Evolutionary conservation across 2,888 invertebrate species (phyloP), one percentile per base, ranked within the genome.

Genomic region (Melanophora roralis): DNA sequence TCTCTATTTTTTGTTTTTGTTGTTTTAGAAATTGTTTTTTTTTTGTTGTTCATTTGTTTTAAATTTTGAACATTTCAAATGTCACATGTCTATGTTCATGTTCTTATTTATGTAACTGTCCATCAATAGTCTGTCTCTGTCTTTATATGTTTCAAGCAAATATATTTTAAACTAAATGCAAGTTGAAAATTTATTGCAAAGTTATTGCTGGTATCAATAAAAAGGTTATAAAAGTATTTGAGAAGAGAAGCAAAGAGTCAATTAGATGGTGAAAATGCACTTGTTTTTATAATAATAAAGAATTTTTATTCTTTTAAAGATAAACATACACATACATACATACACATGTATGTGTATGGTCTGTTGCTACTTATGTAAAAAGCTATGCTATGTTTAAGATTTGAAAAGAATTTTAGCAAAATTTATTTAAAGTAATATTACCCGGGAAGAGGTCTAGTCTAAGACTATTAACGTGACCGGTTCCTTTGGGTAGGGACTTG

Each of bases 31-130:
- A 62, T 72, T 21, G 43, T 53, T 21, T 53, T 64, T 34, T 53
- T 53, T 71, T 53, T 53, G 53, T 27, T 72, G 45, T 64, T 72
- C 62, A 62, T 27, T 55, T 62, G 45, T 72, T 79, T 69, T 65
- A 57, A 78, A 59, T 69, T 79, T 79, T 80, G 69, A 72, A 75
- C 75, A 68, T 80, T 80, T 72, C 62, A 80, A 80, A 72, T 76
- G 79, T 80, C 79, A 80, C 67, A 80, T 76, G 79, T 80, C 79
- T 76, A 72, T 76, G 75, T 68, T 67, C 67, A 74, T 74, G 75
- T 80, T 76, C 75, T 72, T 80, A 80, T 80, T 80, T 80, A 76
- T 80, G 76, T 76, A 76, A 80, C 67, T 80, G 79, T 80, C 79
- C 79, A 72, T 76, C 79, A 80, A 62, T 80, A 72, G 79, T 76